Evolutionary conservation across 2,888 invertebrate genomes (phyloP), one percentile per base, ranked within the genome.

Genomic region (Rambutsinella grinnellia): DNA sequence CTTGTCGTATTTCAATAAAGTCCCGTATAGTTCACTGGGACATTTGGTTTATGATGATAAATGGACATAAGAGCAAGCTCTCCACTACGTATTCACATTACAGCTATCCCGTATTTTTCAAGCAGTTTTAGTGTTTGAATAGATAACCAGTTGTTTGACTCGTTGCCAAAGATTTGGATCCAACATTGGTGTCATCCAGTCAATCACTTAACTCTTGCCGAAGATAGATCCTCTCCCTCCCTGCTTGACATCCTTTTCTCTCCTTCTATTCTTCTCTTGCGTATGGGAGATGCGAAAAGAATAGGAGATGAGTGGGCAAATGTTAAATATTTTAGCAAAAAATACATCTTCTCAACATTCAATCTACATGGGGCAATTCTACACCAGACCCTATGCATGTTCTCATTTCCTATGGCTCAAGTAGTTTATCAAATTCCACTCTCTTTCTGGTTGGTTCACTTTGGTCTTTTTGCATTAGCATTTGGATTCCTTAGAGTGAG

Each of bases 171-270:
- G 62, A 70, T 56, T 61, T 57, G 24, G 62, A 46, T 62, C 70
- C 70, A 70, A 63, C 61, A 70, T 70, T 63, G 70, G 63, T 62
- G 70, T 70, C 70, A 70, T 70, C 70, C 70, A 70, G 70, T 70
- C 70, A 70, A 70, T 70, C 70, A 70, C 70, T 49, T 26, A 60
- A 49, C 51, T 28, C 51, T 58, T 68, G 56, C 27, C 57, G 28
- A 28, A 58, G 68, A 58, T 58, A 21, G 51, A 68, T 58, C 36
- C 58, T 66, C 26, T 66, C 13, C 53, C 53, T 23, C 49, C 47
- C 66, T 47, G 23, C 68, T 68, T 51, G 68, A 68, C 69, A 69
- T 47, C 54, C 27, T 26, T 28, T 24, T 46, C 56, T 66, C 19
- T 68, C 60, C 49, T 68, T 49, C 68, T 26, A n/a, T 58, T 68